phyloP scores from a whole-genome alignment of 2,113 vertebrate genomes.

The Noturus placidus region DNA sequence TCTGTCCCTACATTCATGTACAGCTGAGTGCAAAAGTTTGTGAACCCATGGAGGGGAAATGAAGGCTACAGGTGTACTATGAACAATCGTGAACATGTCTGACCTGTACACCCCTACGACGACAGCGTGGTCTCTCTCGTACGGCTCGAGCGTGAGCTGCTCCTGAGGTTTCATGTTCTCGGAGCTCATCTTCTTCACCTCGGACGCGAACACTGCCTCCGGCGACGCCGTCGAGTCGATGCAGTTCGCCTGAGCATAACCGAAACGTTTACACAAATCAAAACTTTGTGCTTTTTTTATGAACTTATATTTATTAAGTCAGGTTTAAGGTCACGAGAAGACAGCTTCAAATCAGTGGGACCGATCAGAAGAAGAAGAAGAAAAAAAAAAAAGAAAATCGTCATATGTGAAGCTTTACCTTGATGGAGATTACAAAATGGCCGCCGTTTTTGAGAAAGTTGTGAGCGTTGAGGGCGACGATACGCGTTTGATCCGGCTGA shows the following conservation, averaged over 20 bases:
- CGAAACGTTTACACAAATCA: background rate
- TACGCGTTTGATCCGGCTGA: slow-evolving; percentile 91
- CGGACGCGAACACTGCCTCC: slow-evolving; percentile 87
- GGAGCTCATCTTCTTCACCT: slow-evolving; percentile 89
- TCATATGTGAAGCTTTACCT: slow-evolving; percentile 70
- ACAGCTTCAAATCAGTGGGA: background rate
- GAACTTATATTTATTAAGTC: background rate
- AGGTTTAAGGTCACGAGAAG: background rate
- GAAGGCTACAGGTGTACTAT: background rate
- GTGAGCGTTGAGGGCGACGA: slow-evolving; percentile 90
- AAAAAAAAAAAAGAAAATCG: too few relatives aligned
- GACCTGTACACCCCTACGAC: slow-evolving; percentile 93
- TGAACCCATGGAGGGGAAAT: background rate
- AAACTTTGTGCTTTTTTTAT: background rate
- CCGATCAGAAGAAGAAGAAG: background rate
- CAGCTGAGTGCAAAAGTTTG: background rate
- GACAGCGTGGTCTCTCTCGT: slow-evolving; percentile 90
- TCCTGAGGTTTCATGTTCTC: slow-evolving; percentile 96
- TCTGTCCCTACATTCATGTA: background rate
- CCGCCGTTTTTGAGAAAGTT: slow-evolving; percentile 91
- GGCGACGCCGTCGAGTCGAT: slow-evolving; percentile 91
- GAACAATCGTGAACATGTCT: background rate
- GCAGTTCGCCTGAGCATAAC: slow-evolving; percentile 81
- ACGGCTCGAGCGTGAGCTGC: slow-evolving; percentile 90
- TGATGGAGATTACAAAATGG: slow-evolving; percentile 94